Evolutionary conservation across 2,797 vertebrate species (phyloP).

Genomic region (Mus caroli): DNA sequence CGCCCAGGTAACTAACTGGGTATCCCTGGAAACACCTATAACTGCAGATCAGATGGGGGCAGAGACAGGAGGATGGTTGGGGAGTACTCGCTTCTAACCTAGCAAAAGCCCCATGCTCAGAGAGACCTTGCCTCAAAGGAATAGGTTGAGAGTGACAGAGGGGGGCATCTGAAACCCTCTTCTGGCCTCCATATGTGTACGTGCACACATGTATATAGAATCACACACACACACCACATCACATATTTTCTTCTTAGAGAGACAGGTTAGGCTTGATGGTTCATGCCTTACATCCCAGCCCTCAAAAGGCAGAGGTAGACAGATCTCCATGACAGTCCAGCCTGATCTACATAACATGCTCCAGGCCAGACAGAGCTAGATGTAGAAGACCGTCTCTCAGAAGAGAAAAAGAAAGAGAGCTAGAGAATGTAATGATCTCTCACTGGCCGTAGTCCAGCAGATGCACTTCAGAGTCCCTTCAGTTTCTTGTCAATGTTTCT

Average conservation of each 20-base stretch:
- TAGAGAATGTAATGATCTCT: background rate
- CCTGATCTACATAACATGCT: background rate
- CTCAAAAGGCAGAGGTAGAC: background rate
- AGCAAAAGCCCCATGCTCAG: background rate
- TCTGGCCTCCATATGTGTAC: background rate
- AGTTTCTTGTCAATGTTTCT: background rate
- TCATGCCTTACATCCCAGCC: background rate
- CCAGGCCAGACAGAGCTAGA: background rate
- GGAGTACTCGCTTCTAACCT: background rate
- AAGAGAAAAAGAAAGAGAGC: background rate
- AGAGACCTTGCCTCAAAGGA: background rate
- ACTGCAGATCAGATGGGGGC: background rate
- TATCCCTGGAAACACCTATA: background rate
- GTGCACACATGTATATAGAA: no score
- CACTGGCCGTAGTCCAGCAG: background rate
- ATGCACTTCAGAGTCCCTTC: background rate
- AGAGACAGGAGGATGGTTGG: background rate
- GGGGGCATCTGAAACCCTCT: background rate
- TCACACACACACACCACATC: background rate
- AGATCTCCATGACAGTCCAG: background rate
- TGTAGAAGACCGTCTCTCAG: background rate
- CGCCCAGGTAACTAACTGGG: background rate
- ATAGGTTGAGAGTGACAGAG: background rate
- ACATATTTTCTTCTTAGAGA: background rate
- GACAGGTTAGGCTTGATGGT: background rate